A percentile compares a stretch with the other conserved stretches of the same genome.
Conservation (phyloP, 2,113 vertebrate species). For the Leuciscus idus region DNA sequence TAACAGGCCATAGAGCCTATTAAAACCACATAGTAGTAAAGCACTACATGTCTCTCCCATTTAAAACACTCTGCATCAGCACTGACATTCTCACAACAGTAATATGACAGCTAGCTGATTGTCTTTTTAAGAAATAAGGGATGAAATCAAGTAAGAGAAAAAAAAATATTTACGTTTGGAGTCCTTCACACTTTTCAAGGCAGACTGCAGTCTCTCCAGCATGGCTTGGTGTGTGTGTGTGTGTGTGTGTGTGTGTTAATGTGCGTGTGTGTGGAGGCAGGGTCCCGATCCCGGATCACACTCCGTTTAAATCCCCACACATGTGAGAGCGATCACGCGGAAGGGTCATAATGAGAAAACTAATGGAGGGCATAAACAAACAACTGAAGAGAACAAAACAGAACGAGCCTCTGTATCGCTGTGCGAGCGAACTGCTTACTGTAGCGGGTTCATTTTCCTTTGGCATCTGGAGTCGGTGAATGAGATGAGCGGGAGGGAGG, state of each 20-base stretch:
- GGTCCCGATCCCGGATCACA: slow-evolving; percentile 51
- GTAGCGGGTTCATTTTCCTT: slow-evolving; percentile 41
- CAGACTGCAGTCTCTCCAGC: slow-evolving; percentile 65
- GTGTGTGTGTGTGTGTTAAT: slow-evolving; percentile 1
- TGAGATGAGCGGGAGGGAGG: slow-evolving; percentile 24
- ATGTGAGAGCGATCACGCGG: slow-evolving; percentile 33
- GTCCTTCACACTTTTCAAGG: slow-evolving; percentile 64
- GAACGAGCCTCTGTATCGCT: neutral
- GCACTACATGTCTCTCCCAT: neutral
- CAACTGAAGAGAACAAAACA: slow-evolving; percentile 19
- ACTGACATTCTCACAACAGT: neutral
- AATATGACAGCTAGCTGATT: neutral
- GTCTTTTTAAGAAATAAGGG: neutral
- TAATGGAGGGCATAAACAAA: neutral
- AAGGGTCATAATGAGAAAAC: slow-evolving; percentile 19
- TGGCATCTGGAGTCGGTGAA: slow-evolving; percentile 49
- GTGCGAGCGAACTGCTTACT: slow-evolving; percentile 4
- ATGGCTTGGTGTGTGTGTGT: slow-evolving; percentile 51
- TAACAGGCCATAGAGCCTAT: neutral
- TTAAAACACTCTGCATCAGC: slow-evolving; percentile 10
- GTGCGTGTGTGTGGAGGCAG: slow-evolving; percentile 26
- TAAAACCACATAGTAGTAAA: neutral
- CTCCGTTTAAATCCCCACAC: slow-evolving; percentile 49
- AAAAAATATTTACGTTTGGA: slow-evolving; percentile 60
- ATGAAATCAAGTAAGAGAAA: neutral